phyloP scores from a whole-genome alignment of 2,888 invertebrate species.

The Arge pagana region DNA sequence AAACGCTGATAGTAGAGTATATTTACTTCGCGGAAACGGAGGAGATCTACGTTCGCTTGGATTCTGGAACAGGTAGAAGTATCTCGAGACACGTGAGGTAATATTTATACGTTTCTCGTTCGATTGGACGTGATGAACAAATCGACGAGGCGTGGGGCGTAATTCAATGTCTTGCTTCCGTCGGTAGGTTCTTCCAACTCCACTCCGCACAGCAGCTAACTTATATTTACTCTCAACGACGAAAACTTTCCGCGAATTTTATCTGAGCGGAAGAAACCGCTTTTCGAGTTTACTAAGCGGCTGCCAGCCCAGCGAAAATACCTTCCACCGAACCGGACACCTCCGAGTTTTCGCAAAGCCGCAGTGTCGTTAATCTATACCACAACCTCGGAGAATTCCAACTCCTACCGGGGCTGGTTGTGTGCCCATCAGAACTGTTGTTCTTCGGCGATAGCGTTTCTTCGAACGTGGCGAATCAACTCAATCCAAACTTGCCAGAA shows the following conservation, averaged over 20 bases:
- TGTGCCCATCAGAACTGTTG: no score
- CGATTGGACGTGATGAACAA: constrained; percentile 8
- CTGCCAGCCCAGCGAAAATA: constrained; percentile 9
- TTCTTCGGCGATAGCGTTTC: constrained; percentile 11
- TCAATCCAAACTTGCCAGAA: constrained; percentile 7
- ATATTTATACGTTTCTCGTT: neutral
- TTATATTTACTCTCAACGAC: constrained; percentile 6
- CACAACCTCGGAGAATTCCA: constrained; percentile 2
- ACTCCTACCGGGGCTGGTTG: constrained; percentile 2
- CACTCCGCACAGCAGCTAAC: constrained; percentile 3
- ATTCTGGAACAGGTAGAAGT: neutral
- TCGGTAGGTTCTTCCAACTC: neutral
- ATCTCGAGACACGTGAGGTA: neutral
- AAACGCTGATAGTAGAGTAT: neutral
- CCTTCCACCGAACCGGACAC: constrained; percentile 8
- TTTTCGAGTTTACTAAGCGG: neutral
- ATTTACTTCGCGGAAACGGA: neutral
- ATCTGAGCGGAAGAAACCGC: constrained; percentile 1
- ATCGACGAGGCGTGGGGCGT: neutral
- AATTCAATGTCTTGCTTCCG: constrained; percentile 1
- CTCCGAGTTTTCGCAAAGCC: constrained; percentile 12
- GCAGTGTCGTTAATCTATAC: constrained; percentile 18
- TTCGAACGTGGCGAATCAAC: constrained; percentile 1
- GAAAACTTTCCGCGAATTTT: constrained; percentile 14
- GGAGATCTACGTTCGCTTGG: neutral